Conservation (phyloP, 2,797 vertebrate genomes). For the Erethizon dorsatum region DNA sequence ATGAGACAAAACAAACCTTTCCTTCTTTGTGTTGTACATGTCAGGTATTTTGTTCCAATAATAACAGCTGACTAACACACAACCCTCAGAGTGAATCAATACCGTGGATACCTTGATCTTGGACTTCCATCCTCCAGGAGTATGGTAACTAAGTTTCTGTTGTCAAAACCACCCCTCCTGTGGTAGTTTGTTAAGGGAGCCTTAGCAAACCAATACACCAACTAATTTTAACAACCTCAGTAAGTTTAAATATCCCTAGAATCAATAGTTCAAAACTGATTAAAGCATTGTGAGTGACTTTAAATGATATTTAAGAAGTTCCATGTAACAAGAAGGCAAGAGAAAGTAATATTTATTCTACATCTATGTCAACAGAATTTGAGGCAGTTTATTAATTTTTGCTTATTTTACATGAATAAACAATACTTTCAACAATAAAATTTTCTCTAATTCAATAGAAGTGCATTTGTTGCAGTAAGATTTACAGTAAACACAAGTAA, state of each 20-base stretch:
- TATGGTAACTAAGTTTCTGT: neutral
- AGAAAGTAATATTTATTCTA: neutral
- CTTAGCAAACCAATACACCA: neutral
- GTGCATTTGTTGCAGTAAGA: conserved; percentile 70
- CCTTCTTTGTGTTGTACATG: neutral
- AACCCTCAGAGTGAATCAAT: neutral
- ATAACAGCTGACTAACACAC: neutral
- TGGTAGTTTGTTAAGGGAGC: neutral
- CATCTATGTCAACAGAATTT: neutral
- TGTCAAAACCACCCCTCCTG: neutral
- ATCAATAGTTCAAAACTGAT: conserved; percentile 76
- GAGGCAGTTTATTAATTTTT: neutral
- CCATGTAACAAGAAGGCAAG: neutral
- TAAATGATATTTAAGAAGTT: conserved; percentile 46
- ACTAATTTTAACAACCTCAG: conserved; percentile 71
- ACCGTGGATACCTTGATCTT: neutral
- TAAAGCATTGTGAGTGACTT: conserved; percentile 81
- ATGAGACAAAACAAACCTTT: neutral
- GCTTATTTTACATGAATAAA: conserved; percentile 59
- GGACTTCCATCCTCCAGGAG: neutral
- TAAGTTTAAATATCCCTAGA: conserved; percentile 70
- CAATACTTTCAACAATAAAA: conserved; percentile 77
- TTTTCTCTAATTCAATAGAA: conserved; percentile 69
- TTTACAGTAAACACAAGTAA: conserved; percentile 85
- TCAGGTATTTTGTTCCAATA: neutral